Percentiles rank a stretch among this genome's conserved stretches.
These are phyloP conservation scores for Pseudomyrmex pallidus DNA, from an alignment of 1,140 invertebrate genomes.

Conservation along the genomic window DNA sequence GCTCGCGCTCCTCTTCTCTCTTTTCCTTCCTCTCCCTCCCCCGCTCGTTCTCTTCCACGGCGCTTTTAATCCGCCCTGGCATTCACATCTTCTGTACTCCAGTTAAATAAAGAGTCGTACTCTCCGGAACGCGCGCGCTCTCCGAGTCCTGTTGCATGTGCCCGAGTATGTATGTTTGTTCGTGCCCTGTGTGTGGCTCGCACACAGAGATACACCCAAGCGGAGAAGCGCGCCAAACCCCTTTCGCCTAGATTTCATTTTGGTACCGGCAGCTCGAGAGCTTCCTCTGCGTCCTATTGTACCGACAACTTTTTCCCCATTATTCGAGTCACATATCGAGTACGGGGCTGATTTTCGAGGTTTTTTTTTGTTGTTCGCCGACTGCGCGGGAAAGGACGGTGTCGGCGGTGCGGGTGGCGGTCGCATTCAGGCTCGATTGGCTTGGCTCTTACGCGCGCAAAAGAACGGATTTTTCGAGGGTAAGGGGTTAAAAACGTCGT, in stretches of 20 bases:
- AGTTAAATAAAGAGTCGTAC: constrained; percentile 77
- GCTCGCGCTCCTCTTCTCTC: constrained; percentile 67
- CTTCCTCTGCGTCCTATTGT: constrained; percentile 68
- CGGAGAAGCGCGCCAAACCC: constrained; percentile 64
- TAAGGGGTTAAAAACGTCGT: neutral
- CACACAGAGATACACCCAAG: constrained; percentile 30
- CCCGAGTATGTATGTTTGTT: constrained; percentile 61
- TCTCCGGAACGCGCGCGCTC: constrained; percentile 12
- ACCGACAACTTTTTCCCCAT: constrained; percentile 66
- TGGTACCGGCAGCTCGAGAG: constrained; percentile 63
- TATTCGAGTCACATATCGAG: constrained; percentile 76
- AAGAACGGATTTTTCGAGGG: constrained; percentile 21
- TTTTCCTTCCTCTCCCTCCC: constrained; percentile 23
- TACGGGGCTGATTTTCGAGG: constrained; percentile 65
- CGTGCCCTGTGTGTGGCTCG: constrained; percentile 2
- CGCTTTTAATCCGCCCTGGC: constrained; percentile 83
- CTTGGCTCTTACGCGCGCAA: constrained; percentile 16
- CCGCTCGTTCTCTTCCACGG: constrained; percentile 71
- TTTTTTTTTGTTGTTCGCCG: constrained; percentile 36
- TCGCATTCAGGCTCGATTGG: constrained; percentile 42
- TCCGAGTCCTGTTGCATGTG: constrained; percentile 72
- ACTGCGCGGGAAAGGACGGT: constrained; percentile 28
- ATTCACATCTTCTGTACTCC: constrained; percentile 82
- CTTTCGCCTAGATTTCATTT: constrained; percentile 76
- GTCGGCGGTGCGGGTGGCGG: constrained; percentile 23